These are phyloP conservation scores for Microctonus hyperodae DNA, from an alignment of 2,888 invertebrate genomes.

Conservation along the genomic window DNA sequence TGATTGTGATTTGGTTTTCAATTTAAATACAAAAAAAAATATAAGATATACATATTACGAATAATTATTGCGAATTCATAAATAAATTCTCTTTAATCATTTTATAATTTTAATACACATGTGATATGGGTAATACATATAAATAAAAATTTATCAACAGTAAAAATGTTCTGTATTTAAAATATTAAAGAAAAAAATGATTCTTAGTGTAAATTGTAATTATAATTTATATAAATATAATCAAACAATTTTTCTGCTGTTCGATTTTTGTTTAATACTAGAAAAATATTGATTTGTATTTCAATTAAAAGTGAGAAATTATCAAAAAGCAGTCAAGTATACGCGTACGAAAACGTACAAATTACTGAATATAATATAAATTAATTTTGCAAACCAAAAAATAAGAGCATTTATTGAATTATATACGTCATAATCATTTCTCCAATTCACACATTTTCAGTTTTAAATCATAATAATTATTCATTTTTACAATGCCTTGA, in stretches of 20 bases:
- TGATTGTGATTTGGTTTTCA: not conserved
- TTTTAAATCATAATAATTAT: not conserved
- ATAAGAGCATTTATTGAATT: not conserved
- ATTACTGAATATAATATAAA: not conserved
- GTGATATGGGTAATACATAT: not conserved
- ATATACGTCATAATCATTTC: not conserved
- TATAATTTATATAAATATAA: not conserved
- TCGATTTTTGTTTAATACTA: too few relatives aligned
- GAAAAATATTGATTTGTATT: not conserved
- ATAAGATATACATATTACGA: not conserved
- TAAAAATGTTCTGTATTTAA: not conserved
- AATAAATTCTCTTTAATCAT: not conserved
- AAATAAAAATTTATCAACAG: not conserved
- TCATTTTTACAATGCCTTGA: conserved; percentile 25
- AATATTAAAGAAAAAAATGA: not conserved
- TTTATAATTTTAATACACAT: not conserved
- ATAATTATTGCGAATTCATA: not conserved
- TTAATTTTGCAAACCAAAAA: not conserved
- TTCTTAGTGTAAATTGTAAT: not conserved
- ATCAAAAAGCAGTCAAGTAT: not conserved
- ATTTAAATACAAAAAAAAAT: not conserved
- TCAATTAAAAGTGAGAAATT: not conserved
- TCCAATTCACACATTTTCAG: not conserved
- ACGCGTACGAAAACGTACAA: not conserved
- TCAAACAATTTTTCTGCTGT: not conserved